phyloP scores from a whole-genome alignment of 2,113 vertebrate genomes.

The Colistium nudipinnis region DNA sequence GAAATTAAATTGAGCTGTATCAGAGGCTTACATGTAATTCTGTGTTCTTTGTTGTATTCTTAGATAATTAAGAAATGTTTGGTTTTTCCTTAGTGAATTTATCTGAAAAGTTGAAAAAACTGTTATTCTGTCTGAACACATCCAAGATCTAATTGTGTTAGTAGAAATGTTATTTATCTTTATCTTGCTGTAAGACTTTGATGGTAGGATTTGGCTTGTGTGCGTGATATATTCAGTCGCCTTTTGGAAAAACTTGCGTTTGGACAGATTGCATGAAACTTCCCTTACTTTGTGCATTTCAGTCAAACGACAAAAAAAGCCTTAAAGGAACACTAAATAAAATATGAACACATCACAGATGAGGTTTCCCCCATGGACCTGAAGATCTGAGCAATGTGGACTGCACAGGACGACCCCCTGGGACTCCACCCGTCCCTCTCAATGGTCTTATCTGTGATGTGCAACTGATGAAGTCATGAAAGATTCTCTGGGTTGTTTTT shows the following conservation, averaged over 20 bases:
- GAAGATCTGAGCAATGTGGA: neutral
- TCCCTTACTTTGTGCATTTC: slow-evolving; percentile 2
- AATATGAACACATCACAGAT: slow-evolving; percentile 22
- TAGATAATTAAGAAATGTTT: no score
- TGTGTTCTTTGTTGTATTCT: no score
- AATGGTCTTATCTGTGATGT: slow-evolving; percentile 73
- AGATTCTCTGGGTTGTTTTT: slow-evolving; percentile 53
- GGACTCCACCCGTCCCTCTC: slow-evolving; percentile 35
- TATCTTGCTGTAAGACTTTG: neutral
- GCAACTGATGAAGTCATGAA: slow-evolving; percentile 74
- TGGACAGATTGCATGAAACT: neutral
- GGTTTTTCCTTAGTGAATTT: no score
- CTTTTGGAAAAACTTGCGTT: neutral
- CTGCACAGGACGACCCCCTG: slow-evolving; percentile 15
- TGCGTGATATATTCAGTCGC: neutral
- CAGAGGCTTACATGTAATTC: no score
- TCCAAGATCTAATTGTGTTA: neutral
- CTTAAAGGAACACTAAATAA: slow-evolving; percentile 7
- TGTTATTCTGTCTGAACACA: no score
- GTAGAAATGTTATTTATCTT: neutral
- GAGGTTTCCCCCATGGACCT: slow-evolving; percentile 3
- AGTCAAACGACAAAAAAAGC: neutral
- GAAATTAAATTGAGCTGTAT: no score
- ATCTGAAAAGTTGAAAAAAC: no score
- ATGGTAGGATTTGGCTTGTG: neutral